Conservation (phyloP, 2,797 vertebrate species). For the Setipinna tenuifilis region DNA sequence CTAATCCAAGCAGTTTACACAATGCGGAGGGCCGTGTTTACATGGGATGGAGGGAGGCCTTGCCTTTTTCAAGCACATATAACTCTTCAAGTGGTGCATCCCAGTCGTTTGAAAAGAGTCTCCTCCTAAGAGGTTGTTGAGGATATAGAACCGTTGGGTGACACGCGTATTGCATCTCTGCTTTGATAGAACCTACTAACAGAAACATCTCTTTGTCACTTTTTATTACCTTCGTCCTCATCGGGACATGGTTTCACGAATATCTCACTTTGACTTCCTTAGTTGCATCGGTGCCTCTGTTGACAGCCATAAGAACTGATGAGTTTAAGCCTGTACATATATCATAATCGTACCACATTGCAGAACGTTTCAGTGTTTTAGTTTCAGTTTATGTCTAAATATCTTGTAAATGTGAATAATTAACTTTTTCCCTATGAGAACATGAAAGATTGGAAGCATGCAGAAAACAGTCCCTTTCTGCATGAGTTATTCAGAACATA, state of each 20-base stretch:
- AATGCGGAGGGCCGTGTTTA: slow-evolving; percentile 77
- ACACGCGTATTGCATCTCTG: slow-evolving; percentile 30
- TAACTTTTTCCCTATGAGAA: slow-evolving; percentile 14
- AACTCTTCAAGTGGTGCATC: slow-evolving; percentile 53
- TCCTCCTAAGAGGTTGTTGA: slow-evolving; percentile 31
- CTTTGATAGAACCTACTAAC: slow-evolving; percentile 30
- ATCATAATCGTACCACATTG: not conserved
- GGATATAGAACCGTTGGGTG: not conserved
- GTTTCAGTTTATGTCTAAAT: not conserved
- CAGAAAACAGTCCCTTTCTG: slow-evolving; percentile 4
- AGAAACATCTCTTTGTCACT: not conserved
- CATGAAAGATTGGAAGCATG: slow-evolving; percentile 17
- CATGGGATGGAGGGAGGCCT: slow-evolving; percentile 70
- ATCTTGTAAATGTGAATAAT: slow-evolving; percentile 11
- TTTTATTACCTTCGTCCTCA: not conserved
- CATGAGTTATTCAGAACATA: slow-evolving; percentile 24
- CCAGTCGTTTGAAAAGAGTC: slow-evolving; percentile 49
- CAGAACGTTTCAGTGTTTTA: not conserved
- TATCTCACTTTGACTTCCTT: not conserved
- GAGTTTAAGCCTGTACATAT: not conserved
- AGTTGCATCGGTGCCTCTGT: not conserved
- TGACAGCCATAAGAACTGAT: not conserved
- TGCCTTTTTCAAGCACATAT: slow-evolving; percentile 55
- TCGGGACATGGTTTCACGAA: not conserved
- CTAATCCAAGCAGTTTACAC: slow-evolving; percentile 78